Base-by-base conservation (phyloP, 2,888 invertebrate genomes). In the Incurvaria masculella region DNA sequence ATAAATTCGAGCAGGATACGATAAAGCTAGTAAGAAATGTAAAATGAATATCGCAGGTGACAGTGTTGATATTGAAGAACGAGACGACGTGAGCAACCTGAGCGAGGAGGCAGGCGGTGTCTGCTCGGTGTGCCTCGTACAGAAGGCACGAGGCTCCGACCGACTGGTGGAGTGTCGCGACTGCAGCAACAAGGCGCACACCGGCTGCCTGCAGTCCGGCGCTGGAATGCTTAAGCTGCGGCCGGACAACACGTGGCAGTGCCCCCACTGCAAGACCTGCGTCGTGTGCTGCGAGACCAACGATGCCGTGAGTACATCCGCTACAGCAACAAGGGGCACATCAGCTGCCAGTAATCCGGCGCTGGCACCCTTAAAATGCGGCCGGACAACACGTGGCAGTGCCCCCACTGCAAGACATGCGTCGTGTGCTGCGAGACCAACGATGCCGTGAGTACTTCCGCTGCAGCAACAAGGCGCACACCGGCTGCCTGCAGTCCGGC, bases 261-360 rank as follows among this genome's bases (percentile, higher is more conserved):
- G 96, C 64, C 89, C 90, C 46, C 88, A 91, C 62, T 96, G 95
- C 61, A 94, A 93, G 68, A 89, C 86, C 11, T 96, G 96, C 68
- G 84, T 84, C 42, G 78, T 91, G 39, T 94, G 94, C 62, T 85
- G 84, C 57, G 90, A 91, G 72, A 87, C 88, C 8, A 83, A 85
- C 57, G 86, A 87, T 69, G 83, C 85, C 63, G 84, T 89, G 76
- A 83, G 85, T 82, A 56, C 17, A 42, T 16, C 23, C 88, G 88
- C 63, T 89, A 88, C 57, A 87, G 83, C 49, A 86, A 86, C 55
- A 85, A 87, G 80, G 88, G 86, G 44, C 88, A 89, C 65, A 78
- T 83, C 17, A 83, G 80, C 52, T 89, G 89, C 59, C 78, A 88
- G 42, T 86, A 85, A 58, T 79, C 83, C 44, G 85, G 86, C 11